phyloP scores from a whole-genome alignment of 2,888 invertebrate genomes.

The Pycnomerus fuliginosus region DNA sequence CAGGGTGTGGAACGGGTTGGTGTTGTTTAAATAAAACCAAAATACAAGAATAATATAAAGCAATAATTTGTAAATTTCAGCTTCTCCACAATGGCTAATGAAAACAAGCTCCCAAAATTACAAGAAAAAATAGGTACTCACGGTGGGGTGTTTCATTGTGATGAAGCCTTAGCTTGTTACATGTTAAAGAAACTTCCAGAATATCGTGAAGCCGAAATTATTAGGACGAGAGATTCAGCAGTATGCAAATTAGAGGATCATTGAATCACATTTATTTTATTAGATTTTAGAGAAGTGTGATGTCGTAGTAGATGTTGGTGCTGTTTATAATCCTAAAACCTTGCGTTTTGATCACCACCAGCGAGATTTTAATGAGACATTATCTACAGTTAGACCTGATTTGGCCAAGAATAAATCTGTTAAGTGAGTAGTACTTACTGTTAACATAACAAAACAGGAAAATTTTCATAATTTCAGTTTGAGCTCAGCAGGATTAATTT shows the following conservation, averaged over 20 bases:
- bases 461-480: conserved; percentile 62
- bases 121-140: conserved; percentile 68
- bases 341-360: conserved; percentile 96
- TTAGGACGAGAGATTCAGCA: conserved; percentile 63
- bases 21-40: too few relatives aligned
- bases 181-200: conserved; percentile 81
- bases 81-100: conserved; percentile 44
- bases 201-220: conserved; percentile 77
- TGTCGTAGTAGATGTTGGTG: conserved; percentile 94
- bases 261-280: conserved; percentile 9
- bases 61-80: conserved; percentile 4
- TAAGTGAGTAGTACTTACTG: conserved; percentile 48
- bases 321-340: conserved; percentile 72
- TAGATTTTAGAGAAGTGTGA: conserved; percentile 76
- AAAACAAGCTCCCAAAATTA: conserved; percentile 41
- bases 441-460: too few relatives aligned
- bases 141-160: conserved; percentile 87
- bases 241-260: conserved; percentile 40
- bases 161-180: conserved; percentile 92
- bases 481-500: conserved; percentile 94
- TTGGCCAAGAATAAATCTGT: conserved; percentile 61
- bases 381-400: conserved; percentile 65
- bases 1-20: conserved; percentile 32
- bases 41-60: background rate
- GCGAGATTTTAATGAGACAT: conserved; percentile 67